Evolutionary conservation across 2,797 vertebrate species (phyloP).

Genomic region (Channallabes apus): DNA sequence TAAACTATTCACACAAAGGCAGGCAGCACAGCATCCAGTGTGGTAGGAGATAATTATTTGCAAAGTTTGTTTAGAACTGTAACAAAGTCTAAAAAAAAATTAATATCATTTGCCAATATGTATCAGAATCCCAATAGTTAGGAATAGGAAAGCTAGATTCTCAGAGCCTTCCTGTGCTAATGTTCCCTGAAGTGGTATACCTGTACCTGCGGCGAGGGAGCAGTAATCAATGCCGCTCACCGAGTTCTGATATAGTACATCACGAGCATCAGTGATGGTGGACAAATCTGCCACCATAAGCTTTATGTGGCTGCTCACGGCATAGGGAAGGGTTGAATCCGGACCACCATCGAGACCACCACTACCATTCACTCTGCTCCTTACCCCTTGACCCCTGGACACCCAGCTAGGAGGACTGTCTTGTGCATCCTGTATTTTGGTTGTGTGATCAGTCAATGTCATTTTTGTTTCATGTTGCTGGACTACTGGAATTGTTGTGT

Average conservation of each 20-base stretch:
- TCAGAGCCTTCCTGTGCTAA: neutral
- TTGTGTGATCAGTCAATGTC: neutral
- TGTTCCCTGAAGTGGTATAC: neutral
- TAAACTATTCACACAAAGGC: too few relatives aligned
- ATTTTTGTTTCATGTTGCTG: neutral
- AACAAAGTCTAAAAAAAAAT: too few relatives aligned
- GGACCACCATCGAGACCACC: too few relatives aligned
- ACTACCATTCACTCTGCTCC: neutral
- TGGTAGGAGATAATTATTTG: too few relatives aligned
- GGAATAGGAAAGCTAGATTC: neutral
- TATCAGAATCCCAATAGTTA: too few relatives aligned
- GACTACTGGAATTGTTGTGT: neutral
- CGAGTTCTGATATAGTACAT: neutral
- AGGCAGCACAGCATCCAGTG: too few relatives aligned
- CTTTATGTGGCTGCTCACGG: neutral
- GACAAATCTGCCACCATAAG: neutral
- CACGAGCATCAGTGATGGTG: neutral
- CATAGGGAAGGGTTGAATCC: neutral
- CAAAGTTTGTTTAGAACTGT: too few relatives aligned
- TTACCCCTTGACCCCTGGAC: neutral
- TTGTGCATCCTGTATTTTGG: slow-evolving; percentile 2
- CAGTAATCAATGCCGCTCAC: neutral
- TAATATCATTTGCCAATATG: too few relatives aligned
- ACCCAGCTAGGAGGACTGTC: neutral
- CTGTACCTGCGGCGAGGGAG: neutral